Conservation (phyloP, 2,888 invertebrate genomes). For the Metallyticus violacea region DNA sequence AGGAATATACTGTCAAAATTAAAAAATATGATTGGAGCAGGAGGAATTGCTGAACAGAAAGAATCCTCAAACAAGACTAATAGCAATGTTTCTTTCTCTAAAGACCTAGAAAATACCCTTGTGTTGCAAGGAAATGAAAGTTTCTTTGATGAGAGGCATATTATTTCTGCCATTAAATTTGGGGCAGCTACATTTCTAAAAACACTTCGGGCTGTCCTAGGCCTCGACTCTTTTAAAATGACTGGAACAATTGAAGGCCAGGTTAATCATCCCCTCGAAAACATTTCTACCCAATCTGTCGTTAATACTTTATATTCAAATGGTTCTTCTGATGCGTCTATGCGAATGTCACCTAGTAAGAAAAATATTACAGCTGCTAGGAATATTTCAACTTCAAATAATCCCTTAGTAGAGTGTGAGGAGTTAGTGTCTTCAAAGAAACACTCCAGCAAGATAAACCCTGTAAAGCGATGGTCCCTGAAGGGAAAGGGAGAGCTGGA, state of each 20-base stretch:
- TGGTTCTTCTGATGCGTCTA: not conserved
- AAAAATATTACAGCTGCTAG: too few species aligned
- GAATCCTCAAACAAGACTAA: not conserved
- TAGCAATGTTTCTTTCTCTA: not conserved
- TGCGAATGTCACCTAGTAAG: not conserved
- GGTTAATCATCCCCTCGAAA: not conserved
- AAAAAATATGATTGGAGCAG: not conserved
- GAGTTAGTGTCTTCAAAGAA: too few species aligned
- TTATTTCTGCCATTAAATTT: not conserved
- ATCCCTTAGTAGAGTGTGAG: too few species aligned
- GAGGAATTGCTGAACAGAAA: not conserved
- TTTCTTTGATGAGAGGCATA: not conserved
- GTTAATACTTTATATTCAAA: not conserved
- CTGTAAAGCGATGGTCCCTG: too few species aligned
- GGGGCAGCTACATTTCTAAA: not conserved
- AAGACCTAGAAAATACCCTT: not conserved
- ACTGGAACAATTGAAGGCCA: not conserved
- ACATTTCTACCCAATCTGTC: not conserved
- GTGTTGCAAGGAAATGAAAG: not conserved
- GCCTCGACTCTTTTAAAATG: not conserved
- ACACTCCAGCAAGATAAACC: too few species aligned
- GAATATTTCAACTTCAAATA: too few species aligned
- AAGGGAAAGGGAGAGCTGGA: too few species aligned
- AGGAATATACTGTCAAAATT: not conserved
- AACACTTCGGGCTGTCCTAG: not conserved